These are phyloP conservation scores for Meiosimyza platycephala DNA, from an alignment of 2,888 invertebrate genomes.

Conservation along the genomic window DNA sequence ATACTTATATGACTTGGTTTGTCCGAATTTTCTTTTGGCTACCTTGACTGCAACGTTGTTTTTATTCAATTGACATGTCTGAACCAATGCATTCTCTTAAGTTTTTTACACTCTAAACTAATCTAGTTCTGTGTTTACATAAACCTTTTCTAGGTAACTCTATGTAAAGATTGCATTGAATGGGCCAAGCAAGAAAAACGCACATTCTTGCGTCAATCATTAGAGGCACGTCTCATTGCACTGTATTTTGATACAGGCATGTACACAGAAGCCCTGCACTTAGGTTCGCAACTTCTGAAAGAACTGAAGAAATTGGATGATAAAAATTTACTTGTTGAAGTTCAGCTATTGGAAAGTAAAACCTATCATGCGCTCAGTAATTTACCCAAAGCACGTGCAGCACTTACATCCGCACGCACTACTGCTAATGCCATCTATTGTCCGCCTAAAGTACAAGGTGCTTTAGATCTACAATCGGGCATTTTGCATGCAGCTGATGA, in stretches of 20 bases:
- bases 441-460: conserved; percentile 98
- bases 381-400: conserved; percentile 95
- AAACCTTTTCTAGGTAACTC: conserved; percentile 65
- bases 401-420: conserved; percentile 97
- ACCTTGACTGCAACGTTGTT: no score
- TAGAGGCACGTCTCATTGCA: conserved; percentile 94
- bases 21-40: no score
- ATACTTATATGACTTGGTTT: no score
- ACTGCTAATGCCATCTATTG: conserved; percentile 99
- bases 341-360: conserved; percentile 97
- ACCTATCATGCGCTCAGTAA: conserved; percentile 98
- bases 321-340: conserved; percentile 98
- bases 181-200: conserved; percentile 99
- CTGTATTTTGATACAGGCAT: conserved; percentile 93
- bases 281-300: conserved; percentile 87
- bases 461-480: conserved; percentile 96
- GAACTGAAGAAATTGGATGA: conserved; percentile 99
- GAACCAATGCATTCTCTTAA: no score
- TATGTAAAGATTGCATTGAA: conserved; percentile 96
- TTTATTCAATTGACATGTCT: no score
- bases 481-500: conserved; percentile 99
- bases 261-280: conserved; percentile 85
- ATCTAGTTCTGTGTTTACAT: no score
- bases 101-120: no score
- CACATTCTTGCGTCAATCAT: conserved; percentile 94